These are phyloP conservation scores for Eledone cirrhosa DNA, from an alignment of 2,888 invertebrate species.

Conservation along the genomic window DNA sequence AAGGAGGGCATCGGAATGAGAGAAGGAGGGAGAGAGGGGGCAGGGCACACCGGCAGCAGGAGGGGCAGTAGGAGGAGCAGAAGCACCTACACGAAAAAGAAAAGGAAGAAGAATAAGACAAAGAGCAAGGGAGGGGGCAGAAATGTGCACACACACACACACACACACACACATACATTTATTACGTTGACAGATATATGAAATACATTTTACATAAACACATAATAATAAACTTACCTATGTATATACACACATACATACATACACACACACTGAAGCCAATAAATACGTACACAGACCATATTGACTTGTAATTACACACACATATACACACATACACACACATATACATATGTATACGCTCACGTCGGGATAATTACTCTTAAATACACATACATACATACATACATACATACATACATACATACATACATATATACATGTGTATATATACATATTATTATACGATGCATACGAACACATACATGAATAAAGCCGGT, in stretches of 20 bases:
- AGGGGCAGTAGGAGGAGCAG: too few relatives aligned
- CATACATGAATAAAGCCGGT: neutral
- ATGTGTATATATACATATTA: too few relatives aligned
- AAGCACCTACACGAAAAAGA: too few relatives aligned
- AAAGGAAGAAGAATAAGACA: neutral
- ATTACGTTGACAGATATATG: too few relatives aligned
- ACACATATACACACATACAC: neutral
- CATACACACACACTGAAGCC: too few relatives aligned
- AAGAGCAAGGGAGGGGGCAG: too few relatives aligned
- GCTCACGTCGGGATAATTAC: neutral
- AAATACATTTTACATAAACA: too few relatives aligned
- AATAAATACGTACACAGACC: too few relatives aligned
- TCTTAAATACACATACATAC: neutral
- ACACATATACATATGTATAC: neutral
- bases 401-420: neutral
- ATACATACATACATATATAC: too few relatives aligned
- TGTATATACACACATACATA: neutral
- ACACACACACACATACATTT: neutral
- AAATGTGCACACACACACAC: neutral
- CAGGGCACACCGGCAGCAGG: neutral
- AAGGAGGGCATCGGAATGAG: constrained; percentile 3
- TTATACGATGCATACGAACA: neutral
- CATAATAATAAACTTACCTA: too few relatives aligned
- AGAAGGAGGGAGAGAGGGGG: neutral
- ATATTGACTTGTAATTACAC: neutral